Percentiles rank a stretch among this genome's conserved stretches.
phyloP scores from a whole-genome alignment of 2,888 invertebrate genomes.

The Apoderus coryli region DNA sequence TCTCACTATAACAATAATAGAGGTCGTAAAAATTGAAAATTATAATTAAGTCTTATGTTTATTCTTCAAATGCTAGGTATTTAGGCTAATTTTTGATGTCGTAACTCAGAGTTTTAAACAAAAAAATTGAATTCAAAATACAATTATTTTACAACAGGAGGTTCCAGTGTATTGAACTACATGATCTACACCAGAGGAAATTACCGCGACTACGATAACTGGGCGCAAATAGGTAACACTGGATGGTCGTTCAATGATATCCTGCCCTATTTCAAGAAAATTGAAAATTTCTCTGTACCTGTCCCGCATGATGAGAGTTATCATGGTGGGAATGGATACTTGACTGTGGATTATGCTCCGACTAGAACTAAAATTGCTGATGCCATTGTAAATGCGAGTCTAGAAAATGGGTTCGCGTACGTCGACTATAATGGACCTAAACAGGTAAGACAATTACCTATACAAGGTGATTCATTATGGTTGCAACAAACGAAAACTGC shows the following conservation, averaged over 20 bases:
- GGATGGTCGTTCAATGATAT: slow-evolving; percentile 55
- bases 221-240: slow-evolving; percentile 69
- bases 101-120: too few relatives aligned
- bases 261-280: slow-evolving; percentile 68
- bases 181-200: slow-evolving; percentile 89
- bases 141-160: slow-evolving; percentile 41
- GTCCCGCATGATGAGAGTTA: slow-evolving; percentile 41
- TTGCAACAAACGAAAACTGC: too few relatives aligned
- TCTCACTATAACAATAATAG: too few relatives aligned
- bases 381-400: slow-evolving; percentile 48
- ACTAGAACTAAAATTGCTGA: slow-evolving; percentile 43
- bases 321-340: slow-evolving; percentile 40
- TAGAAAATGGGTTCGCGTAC: slow-evolving; percentile 45
- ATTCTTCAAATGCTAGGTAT: too few relatives aligned
- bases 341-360: slow-evolving; percentile 41
- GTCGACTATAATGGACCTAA: slow-evolving; percentile 52
- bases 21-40: too few relatives aligned
- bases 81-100: too few relatives aligned
- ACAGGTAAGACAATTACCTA: slow-evolving; percentile 36
- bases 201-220: slow-evolving; percentile 70
- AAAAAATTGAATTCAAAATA: too few relatives aligned
- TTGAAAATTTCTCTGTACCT: slow-evolving; percentile 68
- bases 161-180: slow-evolving; percentile 75
- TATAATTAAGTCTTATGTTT: too few relatives aligned
- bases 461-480: too few relatives aligned